Evolutionary conservation across 2,888 invertebrate species (phyloP).

Genomic region (Panzeria rudis): DNA sequence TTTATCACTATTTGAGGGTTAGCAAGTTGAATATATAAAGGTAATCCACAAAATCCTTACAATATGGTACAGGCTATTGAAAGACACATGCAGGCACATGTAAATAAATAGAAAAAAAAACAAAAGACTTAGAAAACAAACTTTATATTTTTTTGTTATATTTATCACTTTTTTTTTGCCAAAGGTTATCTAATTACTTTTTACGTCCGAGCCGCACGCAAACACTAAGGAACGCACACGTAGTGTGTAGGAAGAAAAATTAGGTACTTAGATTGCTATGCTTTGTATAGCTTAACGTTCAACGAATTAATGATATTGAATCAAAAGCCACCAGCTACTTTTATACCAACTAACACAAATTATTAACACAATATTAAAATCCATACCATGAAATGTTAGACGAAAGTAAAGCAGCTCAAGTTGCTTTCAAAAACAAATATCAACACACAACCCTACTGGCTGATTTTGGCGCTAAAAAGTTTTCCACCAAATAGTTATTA

Average conservation of each 20-base stretch:
- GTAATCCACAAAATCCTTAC: constrained; percentile 64
- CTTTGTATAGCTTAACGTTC: constrained; percentile 80
- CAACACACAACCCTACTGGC: constrained; percentile 31
- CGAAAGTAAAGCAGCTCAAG: constrained; percentile 57
- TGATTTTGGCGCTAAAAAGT: constrained; percentile 14
- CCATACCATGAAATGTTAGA: constrained; percentile 53
- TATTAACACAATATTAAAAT: constrained; percentile 31
- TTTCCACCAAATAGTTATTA: constrained; percentile 55
- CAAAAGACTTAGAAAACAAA: constrained; percentile 76
- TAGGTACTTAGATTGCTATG: constrained; percentile 64
- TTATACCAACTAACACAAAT: constrained; percentile 77
- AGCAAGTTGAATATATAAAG: constrained; percentile 37
- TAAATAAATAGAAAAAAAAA: constrained; percentile 54
- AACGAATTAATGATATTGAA: constrained; percentile 83
- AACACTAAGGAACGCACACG: constrained; percentile 72
- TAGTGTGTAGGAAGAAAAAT: constrained; percentile 65
- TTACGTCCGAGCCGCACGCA: constrained; percentile 73
- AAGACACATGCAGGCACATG: constrained; percentile 47
- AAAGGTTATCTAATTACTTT: constrained; percentile 54
- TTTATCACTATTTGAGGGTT: neutral
- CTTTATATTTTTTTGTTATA: neutral
- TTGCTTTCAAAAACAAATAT: constrained; percentile 39
- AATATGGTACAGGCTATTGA: constrained; percentile 39
- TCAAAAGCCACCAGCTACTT: constrained; percentile 80
- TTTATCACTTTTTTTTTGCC: constrained; percentile 18